These are phyloP conservation scores for Nymphalis c-album DNA, from an alignment of 2,888 invertebrate genomes.

Conservation along the genomic window DNA sequence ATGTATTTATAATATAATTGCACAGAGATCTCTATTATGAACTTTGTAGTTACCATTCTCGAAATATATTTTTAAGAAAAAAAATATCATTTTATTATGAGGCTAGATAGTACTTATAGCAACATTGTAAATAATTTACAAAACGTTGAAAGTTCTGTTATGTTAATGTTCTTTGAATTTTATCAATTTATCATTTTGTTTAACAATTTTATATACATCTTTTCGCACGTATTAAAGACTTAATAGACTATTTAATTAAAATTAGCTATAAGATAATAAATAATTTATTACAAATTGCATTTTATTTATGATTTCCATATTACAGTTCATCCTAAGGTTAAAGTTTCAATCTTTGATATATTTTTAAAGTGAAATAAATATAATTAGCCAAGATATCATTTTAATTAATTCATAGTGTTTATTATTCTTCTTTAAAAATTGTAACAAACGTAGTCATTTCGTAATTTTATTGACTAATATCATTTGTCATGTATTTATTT, in stretches of 20 bases:
- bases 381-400: too few relatives aligned
- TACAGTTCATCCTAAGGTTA: too few relatives aligned
- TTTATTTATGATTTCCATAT: neutral
- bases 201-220: neutral
- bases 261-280: slow-evolving; percentile 33
- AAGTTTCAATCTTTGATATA: too few relatives aligned
- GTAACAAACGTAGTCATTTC: too few relatives aligned
- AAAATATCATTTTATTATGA: neutral
- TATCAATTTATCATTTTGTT: neutral
- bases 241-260: slow-evolving; percentile 47
- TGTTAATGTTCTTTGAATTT: neutral
- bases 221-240: slow-evolving; percentile 56
- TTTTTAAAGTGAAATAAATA: too few relatives aligned
- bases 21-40: slow-evolving; percentile 2
- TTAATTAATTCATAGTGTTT: too few relatives aligned
- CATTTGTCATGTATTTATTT: too few relatives aligned
- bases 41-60: slow-evolving; percentile 2
- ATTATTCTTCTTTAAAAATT: too few relatives aligned
- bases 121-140: neutral
- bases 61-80: too few relatives aligned
- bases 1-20: slow-evolving; percentile 2
- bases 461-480: too few relatives aligned
- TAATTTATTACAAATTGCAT: slow-evolving; percentile 25
- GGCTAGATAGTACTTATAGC: neutral
- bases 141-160: neutral